Percentiles rank a stretch among this genome's conserved stretches.
Conservation (phyloP, 2,888 invertebrate species). For the Prosapia bicincta region DNA sequence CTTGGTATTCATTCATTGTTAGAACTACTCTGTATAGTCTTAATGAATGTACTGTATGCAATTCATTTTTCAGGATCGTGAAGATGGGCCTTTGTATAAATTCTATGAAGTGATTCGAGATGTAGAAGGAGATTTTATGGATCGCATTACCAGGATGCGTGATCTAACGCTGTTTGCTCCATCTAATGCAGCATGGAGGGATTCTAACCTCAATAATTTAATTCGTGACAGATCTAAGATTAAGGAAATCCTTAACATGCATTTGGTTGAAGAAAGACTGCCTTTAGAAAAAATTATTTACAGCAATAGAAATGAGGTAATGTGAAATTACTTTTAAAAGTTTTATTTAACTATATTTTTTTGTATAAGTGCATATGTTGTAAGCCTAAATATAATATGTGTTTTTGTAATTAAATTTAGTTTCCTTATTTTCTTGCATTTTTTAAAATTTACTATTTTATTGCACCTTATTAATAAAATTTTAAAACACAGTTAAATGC, state of each 20-base stretch:
- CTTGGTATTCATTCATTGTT: slow-evolving; percentile 1
- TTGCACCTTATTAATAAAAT: no score
- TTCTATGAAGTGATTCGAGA: slow-evolving; percentile 80
- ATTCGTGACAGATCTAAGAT: slow-evolving; percentile 63
- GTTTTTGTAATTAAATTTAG: no score
- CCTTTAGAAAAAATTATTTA: slow-evolving; percentile 72
- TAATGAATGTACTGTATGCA: no score
- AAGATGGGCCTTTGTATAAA: slow-evolving; percentile 72
- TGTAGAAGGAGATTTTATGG: slow-evolving; percentile 69
- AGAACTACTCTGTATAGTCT: not conserved
- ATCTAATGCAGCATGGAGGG: slow-evolving; percentile 81
- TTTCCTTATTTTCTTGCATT: no score
- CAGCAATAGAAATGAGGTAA: slow-evolving; percentile 67
- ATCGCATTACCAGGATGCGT: slow-evolving; percentile 63
- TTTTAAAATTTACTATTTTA: no score
- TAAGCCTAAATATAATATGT: no score
- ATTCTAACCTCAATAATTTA: slow-evolving; percentile 65
- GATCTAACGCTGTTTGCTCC: slow-evolving; percentile 87
- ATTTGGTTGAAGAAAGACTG: slow-evolving; percentile 72
- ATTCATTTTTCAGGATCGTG: slow-evolving; percentile 57
- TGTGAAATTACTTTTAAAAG: no score
- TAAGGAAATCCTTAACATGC: slow-evolving; percentile 75
- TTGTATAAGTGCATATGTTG: no score
- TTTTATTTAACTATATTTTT: no score
- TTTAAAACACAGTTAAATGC: no score